Evolutionary conservation across 2,797 vertebrate species (phyloP), one percentile per base, ranked within the genome.

Genomic region (Phaenicophaeus curvirostris): DNA sequence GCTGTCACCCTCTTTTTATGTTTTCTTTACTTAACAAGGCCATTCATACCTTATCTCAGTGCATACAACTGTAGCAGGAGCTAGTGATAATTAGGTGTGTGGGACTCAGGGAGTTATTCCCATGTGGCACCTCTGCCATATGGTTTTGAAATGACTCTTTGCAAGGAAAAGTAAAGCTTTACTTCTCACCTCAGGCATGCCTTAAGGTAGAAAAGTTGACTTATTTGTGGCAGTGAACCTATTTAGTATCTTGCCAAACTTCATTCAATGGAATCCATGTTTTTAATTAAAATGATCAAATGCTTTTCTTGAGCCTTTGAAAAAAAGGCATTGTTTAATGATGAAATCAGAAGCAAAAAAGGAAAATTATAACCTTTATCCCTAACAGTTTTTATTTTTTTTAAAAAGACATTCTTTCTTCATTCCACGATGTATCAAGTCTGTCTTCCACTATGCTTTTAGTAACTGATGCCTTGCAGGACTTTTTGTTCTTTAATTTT

Each of bases 1-100:
- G 15, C 41, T 51, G 41, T 76, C 53, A 37, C 65, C 41, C 18
- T 85, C 54, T 55, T 66, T 65, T 81, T 88, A 14, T 58, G 28
- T 81, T 75, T 92, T 84, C 63, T 81, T 79, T 51, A 37, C 72
- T 81, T 90, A 61, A 53, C 73, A 87, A 84, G 76, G 79, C 81
- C 72, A 46, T 72, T 88, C 28, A 11, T 76, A 41, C 39, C 42
- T 78, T 30, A 66, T 75, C 85, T 72, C 57, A 65, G 14, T 33
- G 58, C 44, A 14, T 63, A 31, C 0, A 7, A n/a, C 33, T 82
- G 39, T 68, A 62, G 50, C 61, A 84, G 72, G 65, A 91, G 58
- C 28, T 76, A 17, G 2, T 80, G 75, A 28, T 86, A 75, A 66
- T 85, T 25, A 72, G 54, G 44, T 67, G 19, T n/a, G 31, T 54